phyloP scores from a whole-genome alignment of 2,113 vertebrate genomes.

The Fulica atra region DNA sequence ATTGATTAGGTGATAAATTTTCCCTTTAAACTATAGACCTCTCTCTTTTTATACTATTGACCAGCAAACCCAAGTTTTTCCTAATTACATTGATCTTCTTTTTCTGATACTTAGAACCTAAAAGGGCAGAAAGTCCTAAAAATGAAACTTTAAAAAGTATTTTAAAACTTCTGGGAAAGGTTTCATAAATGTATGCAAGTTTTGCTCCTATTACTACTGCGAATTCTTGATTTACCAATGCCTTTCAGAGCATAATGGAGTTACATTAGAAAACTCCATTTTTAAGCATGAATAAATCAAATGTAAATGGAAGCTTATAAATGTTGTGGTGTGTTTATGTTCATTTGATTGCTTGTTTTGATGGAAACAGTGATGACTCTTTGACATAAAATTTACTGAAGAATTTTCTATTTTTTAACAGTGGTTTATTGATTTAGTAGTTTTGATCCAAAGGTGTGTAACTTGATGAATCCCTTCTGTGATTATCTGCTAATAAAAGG shows the following conservation, averaged over 20 bases:
- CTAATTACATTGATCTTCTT: neutral
- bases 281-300: conserved; percentile 38
- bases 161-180: neutral
- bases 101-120: neutral
- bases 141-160: neutral
- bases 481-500: neutral
- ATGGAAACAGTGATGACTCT: neutral
- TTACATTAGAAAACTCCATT: neutral
- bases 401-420: conserved; percentile 9
- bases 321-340: neutral
- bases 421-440: conserved; percentile 23
- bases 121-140: neutral
- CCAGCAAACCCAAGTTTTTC: neutral
- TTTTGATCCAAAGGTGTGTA: neutral
- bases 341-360: conserved; percentile 16
- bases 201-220: neutral
- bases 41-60: neutral
- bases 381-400: conserved; percentile 16
- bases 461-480: neutral
- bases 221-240: neutral
- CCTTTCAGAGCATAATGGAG: neutral
- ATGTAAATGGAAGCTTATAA: conserved; percentile 24
- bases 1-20: neutral
- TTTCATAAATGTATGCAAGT: neutral
- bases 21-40: neutral